A percentile compares a stretch with the other conserved stretches of the same genome.
These are phyloP conservation scores for Apantesis nais DNA, from an alignment of 2,888 invertebrate species.

Conservation along the genomic window DNA sequence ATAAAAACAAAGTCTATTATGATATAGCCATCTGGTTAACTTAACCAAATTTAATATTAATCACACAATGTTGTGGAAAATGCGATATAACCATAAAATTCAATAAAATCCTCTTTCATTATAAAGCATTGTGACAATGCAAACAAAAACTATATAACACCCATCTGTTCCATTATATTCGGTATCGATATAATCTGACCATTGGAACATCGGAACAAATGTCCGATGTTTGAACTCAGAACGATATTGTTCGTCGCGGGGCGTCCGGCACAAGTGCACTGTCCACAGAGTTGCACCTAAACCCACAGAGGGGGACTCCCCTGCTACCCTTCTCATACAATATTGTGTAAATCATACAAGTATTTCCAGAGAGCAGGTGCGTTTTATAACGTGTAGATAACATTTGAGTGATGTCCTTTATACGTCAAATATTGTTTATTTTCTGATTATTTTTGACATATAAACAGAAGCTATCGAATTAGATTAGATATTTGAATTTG, in stretches of 20 bases:
- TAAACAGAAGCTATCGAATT: conserved; percentile 6
- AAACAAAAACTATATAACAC: conserved; percentile 36
- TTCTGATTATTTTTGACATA: conserved; percentile 5
- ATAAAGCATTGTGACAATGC: conserved; percentile 27
- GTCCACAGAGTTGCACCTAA: conserved; percentile 60
- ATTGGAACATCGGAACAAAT: conserved; percentile 36
- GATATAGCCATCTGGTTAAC: too few species aligned
- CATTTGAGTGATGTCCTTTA: conserved; percentile 12
- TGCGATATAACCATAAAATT: conserved; percentile 9
- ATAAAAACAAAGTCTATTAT: background rate
- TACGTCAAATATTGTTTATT: conserved; percentile 1
- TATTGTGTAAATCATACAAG: conserved; percentile 37
- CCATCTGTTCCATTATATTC: conserved; percentile 42
- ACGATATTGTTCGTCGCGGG: conserved; percentile 55
- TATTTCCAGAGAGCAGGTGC: conserved; percentile 23
- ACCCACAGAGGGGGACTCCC: conserved; percentile 33
- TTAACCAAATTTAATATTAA: background rate
- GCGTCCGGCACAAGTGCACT: conserved; percentile 65
- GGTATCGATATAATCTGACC: conserved; percentile 31
- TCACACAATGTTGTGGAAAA: conserved; percentile 5
- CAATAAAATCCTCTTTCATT: conserved; percentile 17
- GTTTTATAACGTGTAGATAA: conserved; percentile 20
- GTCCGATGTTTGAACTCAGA: conserved; percentile 45
- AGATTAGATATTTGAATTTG: conserved; percentile 8
- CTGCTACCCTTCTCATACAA: conserved; percentile 41